phyloP scores from a whole-genome alignment of 2,888 invertebrate species.

The Bellardia bayeri region DNA sequence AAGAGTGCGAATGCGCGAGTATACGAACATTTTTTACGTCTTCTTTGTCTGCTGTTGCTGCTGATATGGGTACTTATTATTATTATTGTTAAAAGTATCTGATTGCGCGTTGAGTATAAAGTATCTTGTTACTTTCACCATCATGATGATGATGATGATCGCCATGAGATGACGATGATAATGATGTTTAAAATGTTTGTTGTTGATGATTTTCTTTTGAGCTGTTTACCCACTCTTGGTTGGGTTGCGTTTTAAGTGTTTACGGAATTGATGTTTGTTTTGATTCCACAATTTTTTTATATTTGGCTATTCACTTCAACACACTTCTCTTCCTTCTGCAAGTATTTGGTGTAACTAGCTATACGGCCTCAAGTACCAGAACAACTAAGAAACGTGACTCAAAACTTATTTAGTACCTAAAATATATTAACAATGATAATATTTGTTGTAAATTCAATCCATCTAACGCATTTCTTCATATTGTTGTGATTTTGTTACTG shows the following conservation, averaged over 20 bases:
- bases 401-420: slow-evolving; percentile 15
- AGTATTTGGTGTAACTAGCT: slow-evolving; percentile 1
- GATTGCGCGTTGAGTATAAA: slow-evolving; percentile 68
- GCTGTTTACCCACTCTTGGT: slow-evolving; percentile 34
- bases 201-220: slow-evolving; percentile 49
- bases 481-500: not conserved
- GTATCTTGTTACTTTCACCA: slow-evolving; percentile 76
- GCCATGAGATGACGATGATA: slow-evolving; percentile 35
- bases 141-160: slow-evolving; percentile 26
- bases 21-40: slow-evolving; percentile 45
- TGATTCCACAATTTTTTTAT: slow-evolving; percentile 44
- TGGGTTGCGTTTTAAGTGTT: slow-evolving; percentile 58
- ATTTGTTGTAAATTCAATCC: not conserved
- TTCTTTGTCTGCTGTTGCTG: slow-evolving; percentile 33
- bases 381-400: not conserved
- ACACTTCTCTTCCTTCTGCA: slow-evolving; percentile 6
- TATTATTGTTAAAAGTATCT: slow-evolving; percentile 71
- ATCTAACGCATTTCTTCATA: slow-evolving; percentile 18
- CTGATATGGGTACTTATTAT: slow-evolving; percentile 69
- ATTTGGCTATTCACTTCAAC: slow-evolving; percentile 31
- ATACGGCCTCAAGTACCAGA: slow-evolving; percentile 6
- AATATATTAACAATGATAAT: slow-evolving; percentile 14
- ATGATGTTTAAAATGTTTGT: slow-evolving; percentile 52
- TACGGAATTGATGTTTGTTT: slow-evolving; percentile 56
- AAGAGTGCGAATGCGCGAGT: slow-evolving; percentile 58